phyloP scores from a whole-genome alignment of 2,113 vertebrate genomes.

The Gracilinanus agilis region DNA sequence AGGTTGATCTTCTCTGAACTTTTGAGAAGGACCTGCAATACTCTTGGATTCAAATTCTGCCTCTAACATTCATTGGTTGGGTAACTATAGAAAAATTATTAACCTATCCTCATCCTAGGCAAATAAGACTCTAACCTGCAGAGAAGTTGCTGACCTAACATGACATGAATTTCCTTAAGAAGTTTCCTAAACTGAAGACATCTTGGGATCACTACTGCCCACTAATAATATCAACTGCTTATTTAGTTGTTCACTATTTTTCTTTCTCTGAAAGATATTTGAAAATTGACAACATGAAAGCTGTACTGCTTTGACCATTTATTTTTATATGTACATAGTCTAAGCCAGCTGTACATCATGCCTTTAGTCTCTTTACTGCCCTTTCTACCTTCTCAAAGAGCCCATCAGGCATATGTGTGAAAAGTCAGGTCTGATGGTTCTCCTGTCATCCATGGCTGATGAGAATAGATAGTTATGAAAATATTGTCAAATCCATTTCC shows the following conservation, averaged over 20 bases:
- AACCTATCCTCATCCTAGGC: neutral
- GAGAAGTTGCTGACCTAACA: neutral
- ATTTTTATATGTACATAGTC: neutral
- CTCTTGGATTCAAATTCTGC: neutral
- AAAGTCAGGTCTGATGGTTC: constrained; percentile 1
- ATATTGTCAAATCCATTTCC: neutral
- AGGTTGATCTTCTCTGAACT: no score
- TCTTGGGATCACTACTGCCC: neutral
- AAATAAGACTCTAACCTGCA: neutral
- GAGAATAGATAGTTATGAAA: neutral
- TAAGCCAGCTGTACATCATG: neutral
- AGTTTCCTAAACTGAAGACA: neutral
- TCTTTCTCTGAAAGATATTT: neutral
- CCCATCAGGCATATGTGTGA: neutral
- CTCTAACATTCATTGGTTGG: neutral
- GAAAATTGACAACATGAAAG: neutral
- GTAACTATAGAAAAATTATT: neutral
- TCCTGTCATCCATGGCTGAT: neutral
- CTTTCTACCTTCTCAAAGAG: neutral
- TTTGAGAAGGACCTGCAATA: no score
- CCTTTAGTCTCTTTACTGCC: neutral
- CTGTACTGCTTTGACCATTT: neutral
- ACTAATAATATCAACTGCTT: neutral
- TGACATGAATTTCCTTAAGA: neutral
- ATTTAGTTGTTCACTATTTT: neutral